Conservation (phyloP, 1,140 invertebrate genomes). For the Ceratitis capitata region DNA sequence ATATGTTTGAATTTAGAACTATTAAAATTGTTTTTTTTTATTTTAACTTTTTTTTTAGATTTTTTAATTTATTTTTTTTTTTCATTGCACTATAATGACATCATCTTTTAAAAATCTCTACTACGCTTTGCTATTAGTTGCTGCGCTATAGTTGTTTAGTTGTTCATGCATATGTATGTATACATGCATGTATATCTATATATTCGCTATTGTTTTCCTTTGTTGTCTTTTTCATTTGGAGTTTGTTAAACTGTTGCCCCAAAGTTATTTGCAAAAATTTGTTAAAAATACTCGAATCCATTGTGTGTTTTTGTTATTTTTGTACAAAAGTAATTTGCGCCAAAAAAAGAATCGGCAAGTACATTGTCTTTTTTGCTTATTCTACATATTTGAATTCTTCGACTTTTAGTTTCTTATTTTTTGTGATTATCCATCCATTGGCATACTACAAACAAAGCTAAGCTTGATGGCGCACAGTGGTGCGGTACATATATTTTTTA, state of each 20-base stretch:
- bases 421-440: background rate
- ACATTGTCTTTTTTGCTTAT: background rate
- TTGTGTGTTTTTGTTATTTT: background rate
- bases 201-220: background rate
- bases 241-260: slow-evolving; percentile 31
- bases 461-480: too few relatives aligned
- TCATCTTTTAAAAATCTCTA: slow-evolving; percentile 39
- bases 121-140: background rate
- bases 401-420: background rate
- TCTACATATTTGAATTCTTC: background rate
- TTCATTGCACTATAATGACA: slow-evolving; percentile 41
- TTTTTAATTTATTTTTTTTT: too few relatives aligned
- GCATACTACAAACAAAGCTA: too few relatives aligned
- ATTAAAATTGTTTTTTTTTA: background rate
- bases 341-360: background rate
- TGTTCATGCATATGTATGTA: background rate
- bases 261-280: slow-evolving; percentile 41
- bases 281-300: background rate
- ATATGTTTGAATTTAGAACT: background rate
- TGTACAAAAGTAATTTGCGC: background rate
- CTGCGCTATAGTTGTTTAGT: background rate
- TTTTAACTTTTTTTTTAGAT: too few relatives aligned
- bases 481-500: too few relatives aligned
- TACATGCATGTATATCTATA: background rate
- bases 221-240: background rate